Evolutionary conservation across 2,113 vertebrate species (phyloP), one percentile per base, ranked within the genome.

Genomic region (Hydrochoerus hydrochaeris): DNA sequence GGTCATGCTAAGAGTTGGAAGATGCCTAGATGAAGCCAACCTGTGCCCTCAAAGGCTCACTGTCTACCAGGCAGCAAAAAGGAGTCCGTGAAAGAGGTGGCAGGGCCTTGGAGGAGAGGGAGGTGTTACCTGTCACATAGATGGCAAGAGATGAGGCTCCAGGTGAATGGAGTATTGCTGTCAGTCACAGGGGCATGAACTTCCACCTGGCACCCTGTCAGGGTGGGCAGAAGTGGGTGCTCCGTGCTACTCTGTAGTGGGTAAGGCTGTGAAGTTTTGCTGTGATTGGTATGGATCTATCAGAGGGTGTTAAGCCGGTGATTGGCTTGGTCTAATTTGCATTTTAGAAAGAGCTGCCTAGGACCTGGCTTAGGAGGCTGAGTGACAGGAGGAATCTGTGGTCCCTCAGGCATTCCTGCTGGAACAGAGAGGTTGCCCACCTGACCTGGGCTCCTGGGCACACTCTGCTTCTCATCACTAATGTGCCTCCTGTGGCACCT

Each of bases 261-360:
- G 32, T 14, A 8, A 44, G 49, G n/a, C 94, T 14, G 0, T 52
- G 26, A 35, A 65, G 67, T 65, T 49, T 24, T 52, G 35, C 71
- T n/a, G 19, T 35, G 69, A 85, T 57, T 26, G 22, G 75, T 12
- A 1, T 73, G 54, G 38, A 26, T 35, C 60, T 82, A 19, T 81
- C 28, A 0, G 49, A 87, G 19, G 67, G 14, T 80, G 82, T 83
- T 35, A 85, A 83, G 52, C 58, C 60, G 28, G 57, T 3, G 32
- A 82, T 54, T 67, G n/a, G 41, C 65, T 71, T 4, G 32, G 86
- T 57, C 73, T 0, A 1, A 69, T 91, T 54, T 95, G 81, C 57
- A 77, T 92, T 91, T 78, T 58, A 52, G 80, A 85, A 86, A 67
- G 80, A 28, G 35, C 65, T 89, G 35, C 78, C 35, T 32, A 80